Base-by-base conservation (phyloP, 2,113 vertebrate species). In the Eolophus roseicapilla region DNA sequence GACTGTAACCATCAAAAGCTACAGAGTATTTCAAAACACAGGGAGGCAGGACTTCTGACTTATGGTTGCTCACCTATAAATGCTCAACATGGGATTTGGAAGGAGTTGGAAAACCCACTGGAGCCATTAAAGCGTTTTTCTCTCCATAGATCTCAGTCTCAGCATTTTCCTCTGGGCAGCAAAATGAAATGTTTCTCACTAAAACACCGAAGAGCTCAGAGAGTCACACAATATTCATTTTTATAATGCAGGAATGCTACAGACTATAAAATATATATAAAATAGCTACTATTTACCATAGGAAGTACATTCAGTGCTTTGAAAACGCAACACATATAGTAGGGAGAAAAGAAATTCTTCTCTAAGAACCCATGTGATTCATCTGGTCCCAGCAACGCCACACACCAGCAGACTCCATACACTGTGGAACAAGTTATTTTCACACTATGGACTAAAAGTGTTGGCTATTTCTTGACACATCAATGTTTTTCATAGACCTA, bases 1-100 rank as follows among this genome's bases (percentile, higher is more conserved):
- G 13, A 14, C 8, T 29, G 41, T 1, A 70, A 33, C 11, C 15
- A 29, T 24, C 20, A 59, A 35, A 63, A 75, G 33, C 37, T 35
- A 5, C 35, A 27, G 9, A 13, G 3, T 9, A 67, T 64, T 19
- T 68, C 33, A 55, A 31, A 62, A 47, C 6, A 39, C 21, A 7
- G 9, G 29, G 24, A 84, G 6, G 14, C 18, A 43, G 49, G 29
- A 35, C 16, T 47, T 41, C 41, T 11, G 6, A 82, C 15, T 35
- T 33, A 3, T 0, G 1, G 41, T 18, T 13, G 15, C 9, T 73
- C 31, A 41, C 3, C 62, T 24, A 3, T 10, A 81, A 86, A 47
- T 9, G 28, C 4, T 47, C 31, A 35, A 19, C 14, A 6, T 1
- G 1, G 27, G 27, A 46, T 33, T 31, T n/a, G 9, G 24, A 59